Percentiles rank a stretch among this genome's conserved stretches.
Evolutionary conservation across 2,113 vertebrate genomes (phyloP).

Genomic region (Halichoeres trimaculatus): DNA sequence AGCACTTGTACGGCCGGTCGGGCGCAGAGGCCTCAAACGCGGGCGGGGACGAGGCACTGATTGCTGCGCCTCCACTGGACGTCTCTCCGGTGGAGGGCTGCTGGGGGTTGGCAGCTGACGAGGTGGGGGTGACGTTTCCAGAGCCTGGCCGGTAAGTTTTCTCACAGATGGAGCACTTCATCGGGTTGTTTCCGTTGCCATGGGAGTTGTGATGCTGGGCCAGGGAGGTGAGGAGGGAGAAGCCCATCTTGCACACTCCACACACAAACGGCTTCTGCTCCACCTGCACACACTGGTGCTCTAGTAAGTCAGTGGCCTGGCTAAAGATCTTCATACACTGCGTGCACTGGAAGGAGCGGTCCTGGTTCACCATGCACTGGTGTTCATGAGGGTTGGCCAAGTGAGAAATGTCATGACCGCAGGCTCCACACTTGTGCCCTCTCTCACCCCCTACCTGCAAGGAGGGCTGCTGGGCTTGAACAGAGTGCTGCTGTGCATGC

Average conservation of each 20-base stretch:
- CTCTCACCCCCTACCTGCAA: conserved; percentile 85
- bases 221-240: conserved; percentile 94
- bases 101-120: conserved; percentile 72
- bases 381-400: conserved; percentile 94
- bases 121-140: conserved; percentile 70
- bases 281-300: conserved; percentile 97
- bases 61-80: conserved; percentile 61
- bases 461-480: conserved; percentile 75
- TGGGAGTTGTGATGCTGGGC: conserved; percentile 95
- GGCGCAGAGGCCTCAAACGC: conserved; percentile 83
- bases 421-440: conserved; percentile 91
- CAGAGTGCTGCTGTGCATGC: conserved; percentile 71
- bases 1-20: conserved; percentile 94
- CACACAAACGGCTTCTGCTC: conserved; percentile 99
- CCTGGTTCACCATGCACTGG: conserved; percentile 93
- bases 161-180: conserved; percentile 98
- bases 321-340: conserved; percentile 99
- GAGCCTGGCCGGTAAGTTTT: conserved; percentile 92
- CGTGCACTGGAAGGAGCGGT: conserved; percentile 97
- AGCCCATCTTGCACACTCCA: conserved; percentile 98
- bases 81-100: conserved; percentile 75
- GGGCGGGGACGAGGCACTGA: conserved; percentile 79
- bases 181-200: conserved; percentile 86
- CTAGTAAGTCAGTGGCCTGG: conserved; percentile 94
- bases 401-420: conserved; percentile 94